phyloP scores from a whole-genome alignment of 2,797 vertebrate genomes.

The Mionectes olivaceus region DNA sequence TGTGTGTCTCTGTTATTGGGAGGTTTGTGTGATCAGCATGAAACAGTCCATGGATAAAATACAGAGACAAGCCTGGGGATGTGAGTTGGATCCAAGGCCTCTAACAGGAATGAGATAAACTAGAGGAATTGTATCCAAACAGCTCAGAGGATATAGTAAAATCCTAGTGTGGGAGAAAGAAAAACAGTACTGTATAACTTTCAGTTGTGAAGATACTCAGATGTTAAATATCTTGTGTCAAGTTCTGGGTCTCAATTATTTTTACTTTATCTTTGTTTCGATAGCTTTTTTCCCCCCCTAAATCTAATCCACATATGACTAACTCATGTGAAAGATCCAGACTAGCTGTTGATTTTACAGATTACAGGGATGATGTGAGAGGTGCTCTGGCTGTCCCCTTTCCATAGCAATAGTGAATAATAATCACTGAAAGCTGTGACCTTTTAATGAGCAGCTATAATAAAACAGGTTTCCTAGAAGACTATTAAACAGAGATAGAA shows the following conservation, averaged over 20 bases:
- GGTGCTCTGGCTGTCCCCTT: background rate
- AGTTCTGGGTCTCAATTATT: background rate
- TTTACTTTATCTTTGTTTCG: background rate
- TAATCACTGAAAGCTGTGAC: background rate
- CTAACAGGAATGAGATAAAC: slow-evolving; percentile 35
- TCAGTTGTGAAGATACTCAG: slow-evolving; percentile 52
- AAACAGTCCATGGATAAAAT: background rate
- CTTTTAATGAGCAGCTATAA: background rate
- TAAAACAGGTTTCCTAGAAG: slow-evolving; percentile 28
- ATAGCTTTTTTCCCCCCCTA: background rate
- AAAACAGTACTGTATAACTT: slow-evolving; percentile 33
- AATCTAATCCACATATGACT: slow-evolving; percentile 1
- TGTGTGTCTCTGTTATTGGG: background rate
- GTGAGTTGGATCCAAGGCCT: background rate
- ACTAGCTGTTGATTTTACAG: slow-evolving; percentile 9
- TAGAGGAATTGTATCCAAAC: slow-evolving; percentile 2
- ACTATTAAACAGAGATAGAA: slow-evolving; percentile 37
- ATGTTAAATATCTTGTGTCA: background rate
- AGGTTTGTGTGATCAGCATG: background rate
- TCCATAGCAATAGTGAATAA: background rate
- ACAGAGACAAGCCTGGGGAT: background rate
- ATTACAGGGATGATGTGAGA: background rate
- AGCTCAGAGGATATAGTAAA: slow-evolving; percentile 6
- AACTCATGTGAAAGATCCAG: slow-evolving; percentile 19
- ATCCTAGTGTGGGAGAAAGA: slow-evolving; percentile 49